Base-by-base conservation (phyloP, 53 echinoderm and acorn worm species). In the Holothuria leucospilota region DNA sequence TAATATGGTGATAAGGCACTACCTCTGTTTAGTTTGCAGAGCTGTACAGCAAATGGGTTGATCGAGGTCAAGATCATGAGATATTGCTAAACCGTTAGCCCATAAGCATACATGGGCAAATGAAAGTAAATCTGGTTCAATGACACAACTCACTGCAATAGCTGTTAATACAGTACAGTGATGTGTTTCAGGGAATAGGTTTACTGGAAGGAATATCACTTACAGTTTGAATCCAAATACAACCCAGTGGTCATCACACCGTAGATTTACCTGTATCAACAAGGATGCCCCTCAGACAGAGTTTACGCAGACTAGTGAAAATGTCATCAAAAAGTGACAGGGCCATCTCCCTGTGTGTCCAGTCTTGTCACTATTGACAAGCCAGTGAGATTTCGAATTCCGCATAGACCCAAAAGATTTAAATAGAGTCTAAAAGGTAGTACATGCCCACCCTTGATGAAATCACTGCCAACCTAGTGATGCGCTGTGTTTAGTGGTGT, bases 341-440 rank as follows among this genome's bases (percentile, higher is more conserved):
- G 77, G 63, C 93, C 87, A 56, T 90, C 93, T 53, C 84, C 77
- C 40, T 93, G 90, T 90, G 92, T 92, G 7, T 89, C 86, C 2
- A 89, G 86, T 27, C 40, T 91, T 4, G 86, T 92, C 23, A 78
- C 69, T 20, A 86, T 86, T 6, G 92, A 71, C 5, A 78, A 89
- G 29, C 88, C 78, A 66, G 68, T 49, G 6, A 83, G 84, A 71
- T 20, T 88, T 1, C 12, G 88, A 51, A 62, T 90, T 6, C n/a
- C 71, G 71, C 52, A 77, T 90, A 8, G 81, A 89, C 68, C 66
- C 83, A n/a, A n/a, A n/a, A n/a, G 73, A 86, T 38, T 23, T 82
- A 29, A 90, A 87, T 21, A 23, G 68, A 80, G 63, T 21, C 30
- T 86, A 4, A 39, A 6, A 90, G 86, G 42, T 86, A 89, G 60